Evolutionary conservation across 2,797 vertebrate species (phyloP).

Genomic region (Limnodromus scolopaceus): DNA sequence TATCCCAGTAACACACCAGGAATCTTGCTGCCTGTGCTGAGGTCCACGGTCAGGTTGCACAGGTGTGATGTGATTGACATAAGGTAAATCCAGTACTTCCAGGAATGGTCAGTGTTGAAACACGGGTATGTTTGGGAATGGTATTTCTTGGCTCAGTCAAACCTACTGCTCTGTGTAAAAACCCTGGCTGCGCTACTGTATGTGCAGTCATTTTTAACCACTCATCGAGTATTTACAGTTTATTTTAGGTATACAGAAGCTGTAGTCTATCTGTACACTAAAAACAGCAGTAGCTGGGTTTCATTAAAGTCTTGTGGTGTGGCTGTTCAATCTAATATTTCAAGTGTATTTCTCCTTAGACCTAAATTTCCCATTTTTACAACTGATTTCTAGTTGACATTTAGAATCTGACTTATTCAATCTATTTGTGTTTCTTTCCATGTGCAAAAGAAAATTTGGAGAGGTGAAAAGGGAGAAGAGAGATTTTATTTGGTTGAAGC

Average conservation of each 20-base stretch:
- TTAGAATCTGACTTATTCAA: background rate
- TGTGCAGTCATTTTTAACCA: background rate
- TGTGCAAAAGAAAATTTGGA: background rate
- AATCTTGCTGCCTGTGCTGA: background rate
- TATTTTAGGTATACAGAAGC: background rate
- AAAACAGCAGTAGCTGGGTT: background rate
- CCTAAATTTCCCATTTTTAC: background rate
- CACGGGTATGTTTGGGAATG: rapidly evolving
- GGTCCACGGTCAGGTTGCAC: background rate
- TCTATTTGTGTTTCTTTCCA: background rate
- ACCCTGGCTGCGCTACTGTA: background rate
- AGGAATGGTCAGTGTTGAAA: background rate
- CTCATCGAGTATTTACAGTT: background rate
- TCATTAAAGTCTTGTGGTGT: background rate
- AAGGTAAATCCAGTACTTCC: background rate
- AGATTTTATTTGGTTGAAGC: background rate
- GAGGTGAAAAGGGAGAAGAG: background rate
- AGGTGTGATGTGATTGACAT: background rate
- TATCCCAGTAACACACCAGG: background rate
- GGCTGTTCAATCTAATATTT: background rate
- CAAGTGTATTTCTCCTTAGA: background rate
- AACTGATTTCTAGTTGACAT: background rate
- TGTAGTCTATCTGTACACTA: background rate
- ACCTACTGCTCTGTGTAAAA: background rate
- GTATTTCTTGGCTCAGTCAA: background rate